Evolutionary conservation across 2,113 vertebrate genomes (phyloP).

Genomic region (Excalfactoria chinensis): DNA sequence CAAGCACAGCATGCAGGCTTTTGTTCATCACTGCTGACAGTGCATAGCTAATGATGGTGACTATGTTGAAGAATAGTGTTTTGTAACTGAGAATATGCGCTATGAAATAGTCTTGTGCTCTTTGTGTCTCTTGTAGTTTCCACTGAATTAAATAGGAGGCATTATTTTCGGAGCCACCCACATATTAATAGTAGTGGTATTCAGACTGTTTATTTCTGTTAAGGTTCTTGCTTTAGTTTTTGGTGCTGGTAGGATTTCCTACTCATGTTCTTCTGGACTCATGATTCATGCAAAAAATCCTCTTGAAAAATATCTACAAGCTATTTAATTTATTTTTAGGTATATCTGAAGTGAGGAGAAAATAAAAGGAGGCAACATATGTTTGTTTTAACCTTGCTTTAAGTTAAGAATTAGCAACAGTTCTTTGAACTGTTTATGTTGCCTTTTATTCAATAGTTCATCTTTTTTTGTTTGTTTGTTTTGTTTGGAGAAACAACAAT

Average conservation of each 20-base stretch:
- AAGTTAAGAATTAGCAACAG: background rate
- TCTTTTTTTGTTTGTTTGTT: background rate
- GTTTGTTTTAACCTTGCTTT: background rate
- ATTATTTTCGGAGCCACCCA: too few relatives aligned
- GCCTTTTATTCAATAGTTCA: background rate
- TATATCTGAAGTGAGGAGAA: background rate
- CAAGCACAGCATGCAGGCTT: too few relatives aligned
- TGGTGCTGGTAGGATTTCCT: background rate
- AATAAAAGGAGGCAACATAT: background rate
- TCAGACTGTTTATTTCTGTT: background rate
- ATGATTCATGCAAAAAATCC: background rate
- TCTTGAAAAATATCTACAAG: background rate
- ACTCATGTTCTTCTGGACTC: background rate
- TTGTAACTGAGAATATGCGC: too few relatives aligned
- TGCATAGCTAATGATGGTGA: too few relatives aligned
- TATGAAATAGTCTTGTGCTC: too few relatives aligned
- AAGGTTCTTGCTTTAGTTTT: background rate
- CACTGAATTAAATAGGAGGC: too few relatives aligned
- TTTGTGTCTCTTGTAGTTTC: too few relatives aligned
- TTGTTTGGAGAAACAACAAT: background rate
- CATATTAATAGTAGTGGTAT: background rate
- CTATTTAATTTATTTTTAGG: background rate
- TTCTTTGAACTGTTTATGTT: background rate
- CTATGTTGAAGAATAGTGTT: too few relatives aligned
- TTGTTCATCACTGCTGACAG: too few relatives aligned